phyloP scores from a whole-genome alignment of 2,888 invertebrate genomes.

The Drosophila anomalipes region DNA sequence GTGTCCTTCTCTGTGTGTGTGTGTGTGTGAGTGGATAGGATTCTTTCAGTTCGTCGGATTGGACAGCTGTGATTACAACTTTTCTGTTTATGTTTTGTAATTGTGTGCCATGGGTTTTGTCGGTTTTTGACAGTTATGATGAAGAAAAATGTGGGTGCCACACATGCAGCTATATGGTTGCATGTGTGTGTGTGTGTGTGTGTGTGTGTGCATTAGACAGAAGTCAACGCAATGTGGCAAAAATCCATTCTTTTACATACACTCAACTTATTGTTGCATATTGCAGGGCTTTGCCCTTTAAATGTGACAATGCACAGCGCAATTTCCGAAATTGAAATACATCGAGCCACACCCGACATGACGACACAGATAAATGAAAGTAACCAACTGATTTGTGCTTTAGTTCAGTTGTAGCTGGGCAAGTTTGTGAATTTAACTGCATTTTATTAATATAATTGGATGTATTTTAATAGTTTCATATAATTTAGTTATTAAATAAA shows the following conservation, averaged over 20 bases:
- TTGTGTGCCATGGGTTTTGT: conserved; percentile 73
- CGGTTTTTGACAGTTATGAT: conserved; percentile 78
- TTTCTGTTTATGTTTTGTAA: conserved; percentile 75
- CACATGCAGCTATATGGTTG: conserved; percentile 10
- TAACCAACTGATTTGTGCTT: not conserved
- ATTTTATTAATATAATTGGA: not conserved
- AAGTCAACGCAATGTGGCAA: conserved; percentile 40
- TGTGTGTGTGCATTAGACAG: conserved; percentile 39
- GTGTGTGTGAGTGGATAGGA: not conserved
- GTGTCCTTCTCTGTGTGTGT: not conserved
- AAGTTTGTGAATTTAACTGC: not conserved
- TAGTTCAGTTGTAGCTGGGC: not conserved
- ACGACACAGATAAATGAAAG: conserved; percentile 1
- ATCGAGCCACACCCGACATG: conserved; percentile 37
- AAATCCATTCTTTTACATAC: conserved; percentile 22
- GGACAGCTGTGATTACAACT: conserved; percentile 79
- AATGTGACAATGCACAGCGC: conserved; percentile 47
- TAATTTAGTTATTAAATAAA: too few relatives aligned
- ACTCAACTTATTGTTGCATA: conserved; percentile 36
- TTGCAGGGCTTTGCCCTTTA: conserved; percentile 64
- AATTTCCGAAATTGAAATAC: conserved; percentile 64
- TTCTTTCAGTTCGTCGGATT: conserved; percentile 54
- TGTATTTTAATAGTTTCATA: too few relatives aligned
- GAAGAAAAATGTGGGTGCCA: conserved; percentile 69
- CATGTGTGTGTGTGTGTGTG: conserved; percentile 7